A percentile compares a stretch with the other conserved stretches of the same genome.
Conservation (phyloP, 1,140 invertebrate genomes). For the Prorops nasuta region DNA sequence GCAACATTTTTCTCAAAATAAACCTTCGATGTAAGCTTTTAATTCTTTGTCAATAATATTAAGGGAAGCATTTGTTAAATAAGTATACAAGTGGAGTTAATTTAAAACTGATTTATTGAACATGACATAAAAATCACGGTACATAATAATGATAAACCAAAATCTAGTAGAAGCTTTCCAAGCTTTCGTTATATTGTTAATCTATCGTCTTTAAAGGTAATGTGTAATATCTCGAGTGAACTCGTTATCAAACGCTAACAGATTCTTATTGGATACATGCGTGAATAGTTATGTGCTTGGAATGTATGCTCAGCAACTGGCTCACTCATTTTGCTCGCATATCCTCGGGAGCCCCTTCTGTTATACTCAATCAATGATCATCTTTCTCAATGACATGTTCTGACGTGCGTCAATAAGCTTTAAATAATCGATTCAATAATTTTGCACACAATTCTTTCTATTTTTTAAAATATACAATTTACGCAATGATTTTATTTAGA, state of each 20-base stretch:
- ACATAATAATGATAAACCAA: slow-evolving; percentile 41
- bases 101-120: slow-evolving; percentile 50
- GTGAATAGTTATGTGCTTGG: slow-evolving; percentile 32
- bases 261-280: slow-evolving; percentile 30
- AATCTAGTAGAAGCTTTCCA: slow-evolving; percentile 32
- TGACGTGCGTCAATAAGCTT: too few species aligned
- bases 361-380: too few species aligned
- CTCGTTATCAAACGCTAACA: slow-evolving; percentile 42
- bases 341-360: too few species aligned
- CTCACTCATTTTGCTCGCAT: too few species aligned
- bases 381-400: too few species aligned
- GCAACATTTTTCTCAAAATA: background rate
- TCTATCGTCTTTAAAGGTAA: slow-evolving; percentile 25
- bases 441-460: too few species aligned
- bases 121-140: slow-evolving; percentile 50
- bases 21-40: background rate
- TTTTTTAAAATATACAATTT: too few species aligned
- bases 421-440: too few species aligned
- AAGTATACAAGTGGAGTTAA: slow-evolving; percentile 5
- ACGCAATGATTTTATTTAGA: too few species aligned
- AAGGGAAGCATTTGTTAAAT: slow-evolving; percentile 1
- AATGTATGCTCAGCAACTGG: slow-evolving; percentile 35
- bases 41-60: too few species aligned
- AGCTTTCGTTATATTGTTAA: slow-evolving; percentile 32
- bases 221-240: slow-evolving; percentile 27